Evolutionary conservation across 2,113 vertebrate genomes (phyloP).

Genomic region (Alexandromys fortis): DNA sequence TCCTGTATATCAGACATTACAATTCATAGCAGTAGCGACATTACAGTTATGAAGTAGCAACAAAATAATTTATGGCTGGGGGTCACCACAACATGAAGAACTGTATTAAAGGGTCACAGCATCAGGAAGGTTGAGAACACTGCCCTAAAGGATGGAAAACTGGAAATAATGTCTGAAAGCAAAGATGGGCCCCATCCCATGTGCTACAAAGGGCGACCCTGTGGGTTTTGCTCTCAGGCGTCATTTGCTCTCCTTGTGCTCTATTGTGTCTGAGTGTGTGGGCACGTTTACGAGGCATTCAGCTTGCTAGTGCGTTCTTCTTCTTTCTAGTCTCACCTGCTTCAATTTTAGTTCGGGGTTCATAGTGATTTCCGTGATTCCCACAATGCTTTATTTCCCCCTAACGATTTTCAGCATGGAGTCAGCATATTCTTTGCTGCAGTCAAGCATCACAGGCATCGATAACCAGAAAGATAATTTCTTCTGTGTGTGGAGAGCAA

Average conservation of each 20-base stretch:
- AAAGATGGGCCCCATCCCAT: background rate
- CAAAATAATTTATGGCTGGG: background rate
- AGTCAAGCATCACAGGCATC: background rate
- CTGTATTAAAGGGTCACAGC: background rate
- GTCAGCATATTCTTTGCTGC: background rate
- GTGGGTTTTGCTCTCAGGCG: background rate
- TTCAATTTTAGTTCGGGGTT: conserved; percentile 12
- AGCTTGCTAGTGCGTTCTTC: background rate
- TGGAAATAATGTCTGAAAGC: conserved; percentile 26
- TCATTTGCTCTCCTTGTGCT: background rate
- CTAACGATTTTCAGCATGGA: background rate
- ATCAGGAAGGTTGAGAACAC: background rate
- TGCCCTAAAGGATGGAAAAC: background rate
- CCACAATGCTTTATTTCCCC: background rate
- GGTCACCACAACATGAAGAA: background rate
- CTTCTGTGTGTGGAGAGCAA: background rate
- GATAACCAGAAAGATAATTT: background rate
- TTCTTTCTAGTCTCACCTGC: background rate
- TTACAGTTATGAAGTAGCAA: background rate
- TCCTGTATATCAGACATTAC: background rate
- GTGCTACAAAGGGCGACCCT: background rate
- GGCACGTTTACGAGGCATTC: background rate
- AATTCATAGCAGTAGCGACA: background rate
- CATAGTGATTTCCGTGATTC: conserved; percentile 11
- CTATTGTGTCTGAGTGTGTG: conserved; percentile 7